Evolutionary conservation across 2,888 invertebrate species (phyloP).

Genomic region (Doris montereyensis): DNA sequence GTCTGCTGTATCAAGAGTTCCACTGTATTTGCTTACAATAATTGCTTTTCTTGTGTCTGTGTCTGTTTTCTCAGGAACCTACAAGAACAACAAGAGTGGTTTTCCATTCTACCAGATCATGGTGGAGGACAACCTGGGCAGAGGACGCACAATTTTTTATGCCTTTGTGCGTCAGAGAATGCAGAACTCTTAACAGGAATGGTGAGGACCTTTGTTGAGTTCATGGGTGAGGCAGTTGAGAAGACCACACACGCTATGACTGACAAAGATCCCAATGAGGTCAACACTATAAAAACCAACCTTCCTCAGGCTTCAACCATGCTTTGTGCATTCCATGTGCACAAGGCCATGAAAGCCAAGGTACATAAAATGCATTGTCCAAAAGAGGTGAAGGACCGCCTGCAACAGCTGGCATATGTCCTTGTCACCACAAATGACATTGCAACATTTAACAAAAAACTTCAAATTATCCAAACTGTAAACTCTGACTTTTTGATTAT

Average conservation of each 20-base stretch:
- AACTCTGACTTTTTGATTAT: not conserved
- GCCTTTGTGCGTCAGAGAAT: constrained; percentile 2
- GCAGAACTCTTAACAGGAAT: not conserved
- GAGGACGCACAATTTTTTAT: constrained; percentile 3
- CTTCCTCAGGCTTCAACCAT: not conserved
- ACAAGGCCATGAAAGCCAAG: no score
- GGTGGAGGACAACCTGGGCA: not conserved
- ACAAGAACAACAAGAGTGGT: constrained; percentile 9
- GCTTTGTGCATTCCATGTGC: constrained; percentile 15
- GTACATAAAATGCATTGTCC: constrained; percentile 2
- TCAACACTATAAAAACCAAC: not conserved
- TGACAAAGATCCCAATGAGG: constrained; percentile 4
- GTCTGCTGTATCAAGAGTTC: no score
- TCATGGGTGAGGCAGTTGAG: not conserved
- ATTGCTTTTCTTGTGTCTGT: no score
- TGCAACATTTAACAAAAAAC: not conserved
- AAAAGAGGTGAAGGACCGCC: constrained; percentile 11
- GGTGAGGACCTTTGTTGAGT: not conserved
- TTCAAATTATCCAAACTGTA: not conserved
- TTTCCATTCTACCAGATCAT: constrained; percentile 2
- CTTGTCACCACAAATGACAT: constrained; percentile 20
- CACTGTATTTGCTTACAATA: no score
- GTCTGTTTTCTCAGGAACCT: constrained; percentile 8
- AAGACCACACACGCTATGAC: not conserved
- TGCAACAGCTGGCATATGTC: no score